Conservation (phyloP, 2,797 vertebrate species). For the Prunella strophiata region DNA sequence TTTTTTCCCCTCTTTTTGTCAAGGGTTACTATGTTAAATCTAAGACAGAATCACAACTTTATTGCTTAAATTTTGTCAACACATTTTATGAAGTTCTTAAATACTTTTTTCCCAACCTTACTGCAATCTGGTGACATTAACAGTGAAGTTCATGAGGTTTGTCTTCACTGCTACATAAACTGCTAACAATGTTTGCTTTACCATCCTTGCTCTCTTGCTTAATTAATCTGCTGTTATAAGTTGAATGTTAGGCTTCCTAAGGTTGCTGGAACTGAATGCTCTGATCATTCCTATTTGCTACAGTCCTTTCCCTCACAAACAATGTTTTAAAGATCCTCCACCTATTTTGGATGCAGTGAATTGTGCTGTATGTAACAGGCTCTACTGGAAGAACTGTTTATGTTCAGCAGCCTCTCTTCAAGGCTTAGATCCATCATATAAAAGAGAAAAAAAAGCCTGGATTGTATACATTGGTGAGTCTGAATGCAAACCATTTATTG, state of each 20-base stretch:
- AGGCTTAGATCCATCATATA: not conserved
- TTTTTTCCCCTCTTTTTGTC: not conserved
- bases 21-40: not conserved
- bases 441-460: not conserved
- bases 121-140: not conserved
- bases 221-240: not conserved
- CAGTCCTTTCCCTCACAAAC: not conserved
- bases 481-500: not conserved
- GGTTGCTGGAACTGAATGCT: not conserved
- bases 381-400: not conserved
- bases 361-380: not conserved
- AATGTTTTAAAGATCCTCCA: not conserved
- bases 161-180: slow-evolving; percentile 6
- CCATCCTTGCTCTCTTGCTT: not conserved
- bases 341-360: not conserved
- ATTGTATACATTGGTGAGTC: not conserved
- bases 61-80: not conserved
- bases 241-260: not conserved
- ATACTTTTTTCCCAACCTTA: not conserved
- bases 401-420: not conserved
- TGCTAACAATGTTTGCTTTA: slow-evolving; percentile 2
- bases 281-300: not conserved
- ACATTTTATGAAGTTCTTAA: not conserved
- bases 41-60: not conserved
- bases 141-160: not conserved